phyloP scores from a whole-genome alignment of 2,888 invertebrate genomes.

The Tetranychus piercei region DNA sequence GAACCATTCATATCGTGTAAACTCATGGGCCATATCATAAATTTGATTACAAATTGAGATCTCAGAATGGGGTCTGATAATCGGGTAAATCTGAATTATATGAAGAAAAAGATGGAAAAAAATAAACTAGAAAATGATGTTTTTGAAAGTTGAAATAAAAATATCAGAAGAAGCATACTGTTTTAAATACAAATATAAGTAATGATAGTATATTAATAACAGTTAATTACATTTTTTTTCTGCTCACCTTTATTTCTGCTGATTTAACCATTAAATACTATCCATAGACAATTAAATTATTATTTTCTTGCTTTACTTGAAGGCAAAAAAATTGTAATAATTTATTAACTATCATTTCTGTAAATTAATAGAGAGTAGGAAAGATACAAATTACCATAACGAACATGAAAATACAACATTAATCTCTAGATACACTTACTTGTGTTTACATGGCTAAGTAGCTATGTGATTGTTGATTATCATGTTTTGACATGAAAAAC shows the following conservation, averaged over 20 bases:
- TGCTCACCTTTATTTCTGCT: background rate
- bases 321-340: background rate
- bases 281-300: conserved; percentile 1
- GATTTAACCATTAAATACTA: background rate
- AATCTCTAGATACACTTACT: background rate
- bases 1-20: background rate
- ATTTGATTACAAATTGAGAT: conserved; percentile 1
- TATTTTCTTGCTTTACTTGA: background rate
- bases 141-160: background rate
- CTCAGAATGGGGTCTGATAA: background rate
- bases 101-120: background rate
- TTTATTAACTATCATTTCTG: background rate
- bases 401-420: background rate
- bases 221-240: background rate
- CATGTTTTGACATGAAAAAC: background rate
- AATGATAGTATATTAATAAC: background rate
- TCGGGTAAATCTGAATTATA: background rate
- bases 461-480: conserved; percentile 1
- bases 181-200: background rate
- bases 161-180: background rate
- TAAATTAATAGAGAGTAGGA: background rate
- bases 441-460: background rate
- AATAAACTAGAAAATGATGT: background rate
- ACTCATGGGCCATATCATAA: background rate
- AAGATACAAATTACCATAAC: background rate